Evolutionary conservation across 2,797 vertebrate species (phyloP).

Genomic region (Trachurus trachurus): DNA sequence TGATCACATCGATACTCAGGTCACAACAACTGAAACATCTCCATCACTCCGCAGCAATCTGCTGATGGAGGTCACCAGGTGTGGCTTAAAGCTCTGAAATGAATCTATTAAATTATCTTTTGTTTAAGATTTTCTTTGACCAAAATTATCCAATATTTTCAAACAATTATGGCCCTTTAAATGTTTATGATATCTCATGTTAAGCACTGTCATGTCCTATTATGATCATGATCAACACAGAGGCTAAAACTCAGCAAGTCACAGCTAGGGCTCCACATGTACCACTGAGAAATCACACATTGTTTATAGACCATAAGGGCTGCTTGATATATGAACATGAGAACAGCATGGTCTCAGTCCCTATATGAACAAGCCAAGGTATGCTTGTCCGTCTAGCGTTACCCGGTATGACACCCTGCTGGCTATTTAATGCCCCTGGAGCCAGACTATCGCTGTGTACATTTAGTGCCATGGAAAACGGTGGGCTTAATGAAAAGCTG

Average conservation of each 20-base stretch:
- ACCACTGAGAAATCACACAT: not conserved
- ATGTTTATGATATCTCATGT: not conserved
- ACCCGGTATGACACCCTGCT: not conserved
- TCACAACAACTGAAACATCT: not conserved
- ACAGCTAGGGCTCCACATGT: not conserved
- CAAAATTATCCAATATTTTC: not conserved
- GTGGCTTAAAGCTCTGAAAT: not conserved
- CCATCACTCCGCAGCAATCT: not conserved
- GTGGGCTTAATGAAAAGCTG: not conserved
- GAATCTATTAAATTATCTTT: not conserved
- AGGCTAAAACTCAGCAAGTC: not conserved
- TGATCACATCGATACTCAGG: not conserved
- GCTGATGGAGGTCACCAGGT: not conserved
- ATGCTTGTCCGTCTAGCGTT: not conserved
- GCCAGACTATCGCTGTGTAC: rapidly evolving
- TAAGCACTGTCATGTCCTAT: not conserved
- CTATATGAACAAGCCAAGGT: not conserved
- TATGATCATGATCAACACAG: not conserved
- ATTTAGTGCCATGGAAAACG: not conserved
- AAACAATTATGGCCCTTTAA: not conserved
- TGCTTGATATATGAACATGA: not conserved
- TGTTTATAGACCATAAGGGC: not conserved
- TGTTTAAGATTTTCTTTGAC: not conserved
- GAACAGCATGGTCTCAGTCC: not conserved
- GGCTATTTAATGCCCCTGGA: not conserved